Evolutionary conservation across 2,888 invertebrate species (phyloP).

Genomic region (Rugalucina vietnamica): DNA sequence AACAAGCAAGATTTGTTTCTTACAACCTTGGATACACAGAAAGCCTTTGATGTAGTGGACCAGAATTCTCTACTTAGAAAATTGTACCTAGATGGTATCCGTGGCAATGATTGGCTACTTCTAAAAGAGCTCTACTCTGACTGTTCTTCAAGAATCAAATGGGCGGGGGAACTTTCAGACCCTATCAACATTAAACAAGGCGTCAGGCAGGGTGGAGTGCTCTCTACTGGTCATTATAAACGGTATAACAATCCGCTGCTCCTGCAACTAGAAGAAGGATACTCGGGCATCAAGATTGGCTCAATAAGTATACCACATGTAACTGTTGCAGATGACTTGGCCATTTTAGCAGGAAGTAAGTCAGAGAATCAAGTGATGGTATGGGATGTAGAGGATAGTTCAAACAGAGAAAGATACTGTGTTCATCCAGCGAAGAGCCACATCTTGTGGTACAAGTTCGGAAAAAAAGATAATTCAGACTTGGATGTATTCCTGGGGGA

Average conservation of each 20-base stretch:
- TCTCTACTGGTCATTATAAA: neutral
- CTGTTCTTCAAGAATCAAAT: neutral
- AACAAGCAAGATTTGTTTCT: neutral
- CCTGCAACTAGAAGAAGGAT: neutral
- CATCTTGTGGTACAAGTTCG: neutral
- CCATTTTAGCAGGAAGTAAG: neutral
- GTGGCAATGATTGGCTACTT: neutral
- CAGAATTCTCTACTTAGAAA: neutral
- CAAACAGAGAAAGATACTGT: neutral
- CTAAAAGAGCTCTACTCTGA: neutral
- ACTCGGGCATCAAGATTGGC: neutral
- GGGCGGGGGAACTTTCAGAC: neutral
- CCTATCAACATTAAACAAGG: neutral
- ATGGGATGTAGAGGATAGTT: too few species aligned
- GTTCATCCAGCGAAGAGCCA: conserved; percentile 5
- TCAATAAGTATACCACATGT: neutral
- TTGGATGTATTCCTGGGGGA: neutral
- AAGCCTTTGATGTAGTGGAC: conserved; percentile 4
- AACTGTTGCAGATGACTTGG: neutral
- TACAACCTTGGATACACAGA: conserved; percentile 5
- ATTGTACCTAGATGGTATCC: conserved; percentile 1
- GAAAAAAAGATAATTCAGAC: neutral
- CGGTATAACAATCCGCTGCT: neutral
- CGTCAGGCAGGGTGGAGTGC: neutral
- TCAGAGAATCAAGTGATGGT: neutral